Base-by-base conservation (phyloP, 53 echinoderm and acorn worm species). In the Astropecten irregularis region DNA sequence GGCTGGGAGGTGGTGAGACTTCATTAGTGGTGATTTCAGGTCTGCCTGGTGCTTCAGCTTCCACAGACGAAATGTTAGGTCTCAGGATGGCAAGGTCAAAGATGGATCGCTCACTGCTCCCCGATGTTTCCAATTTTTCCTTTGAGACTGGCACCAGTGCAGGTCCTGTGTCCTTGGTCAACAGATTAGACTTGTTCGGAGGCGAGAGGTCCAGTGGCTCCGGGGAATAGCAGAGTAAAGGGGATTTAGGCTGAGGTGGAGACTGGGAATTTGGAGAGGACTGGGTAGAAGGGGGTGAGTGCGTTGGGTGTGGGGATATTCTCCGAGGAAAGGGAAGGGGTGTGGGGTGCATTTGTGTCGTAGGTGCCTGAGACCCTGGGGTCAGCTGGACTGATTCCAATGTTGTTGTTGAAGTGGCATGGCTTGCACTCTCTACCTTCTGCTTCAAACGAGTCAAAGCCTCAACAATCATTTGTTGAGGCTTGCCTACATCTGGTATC, bases 121-220 rank as follows among this genome's bases (percentile, higher is more conserved):
- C 36, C 3, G 46, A 9, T 37, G 65, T 13, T 2, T 40, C 71
- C 14, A 51, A 49, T 20, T 37, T 73, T 26, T 38, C 16, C 33
- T 54, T 27, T 0, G 55, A 54, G 37, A 33, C 23, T 0, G n/a
- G 38, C 7, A 7, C 18, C 4, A 56, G 30, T 54, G 38, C 16
- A 35, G 38, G 25, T 22, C 54, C 37, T 19, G 20, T 30, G 55
- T 10, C 31, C 49, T 40, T 58, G 19, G 28, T 77, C 48, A 77
- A 10, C 22, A 37, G 54, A 56, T 36, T 54, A 3, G 25, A 16
- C 8, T 47, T 61, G 36, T 59, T 22, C 30, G 59, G 77, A 0
- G 77, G 77, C 29, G 77, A 77, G 20, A 77, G 77, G 46, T 77
- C 77, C 25, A 77, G 77, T 10, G 77, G 77, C n/a, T 77, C 77